A percentile compares a stretch with the other conserved stretches of the same genome.
These are phyloP conservation scores for Aphodius granarius DNA, from an alignment of 2,888 invertebrate species.

Conservation along the genomic window DNA sequence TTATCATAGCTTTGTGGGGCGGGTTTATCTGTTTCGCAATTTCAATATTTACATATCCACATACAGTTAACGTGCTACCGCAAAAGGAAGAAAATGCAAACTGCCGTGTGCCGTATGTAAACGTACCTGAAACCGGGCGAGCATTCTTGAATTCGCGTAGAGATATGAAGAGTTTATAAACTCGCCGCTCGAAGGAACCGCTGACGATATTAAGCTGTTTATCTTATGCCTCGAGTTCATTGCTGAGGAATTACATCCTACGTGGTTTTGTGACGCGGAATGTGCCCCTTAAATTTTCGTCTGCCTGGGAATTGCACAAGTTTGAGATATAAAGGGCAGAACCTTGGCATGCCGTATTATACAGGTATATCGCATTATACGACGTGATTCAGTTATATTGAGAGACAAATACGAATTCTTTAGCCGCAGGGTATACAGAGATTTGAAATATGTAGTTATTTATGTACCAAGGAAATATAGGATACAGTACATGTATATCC, in stretches of 20 bases:
- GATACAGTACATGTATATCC: too few species aligned
- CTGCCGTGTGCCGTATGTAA: background rate
- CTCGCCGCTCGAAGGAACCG: background rate
- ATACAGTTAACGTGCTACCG: background rate
- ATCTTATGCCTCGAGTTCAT: background rate
- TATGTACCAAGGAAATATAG: too few species aligned
- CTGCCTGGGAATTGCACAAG: background rate
- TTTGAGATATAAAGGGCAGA: background rate
- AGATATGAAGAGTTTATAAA: background rate
- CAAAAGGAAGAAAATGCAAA: background rate
- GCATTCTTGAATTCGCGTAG: background rate
- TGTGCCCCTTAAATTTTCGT: background rate
- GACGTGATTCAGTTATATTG: too few species aligned
- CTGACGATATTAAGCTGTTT: background rate
- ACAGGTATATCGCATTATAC: too few species aligned
- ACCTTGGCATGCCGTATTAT: background rate
- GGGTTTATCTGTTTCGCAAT: background rate
- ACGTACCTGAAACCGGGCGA: background rate
- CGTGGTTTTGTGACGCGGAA: background rate
- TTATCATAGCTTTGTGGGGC: background rate
- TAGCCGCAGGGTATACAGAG: too few species aligned
- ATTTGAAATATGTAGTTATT: too few species aligned
- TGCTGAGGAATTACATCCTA: background rate
- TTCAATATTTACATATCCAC: background rate
- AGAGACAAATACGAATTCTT: too few species aligned